phyloP scores from a whole-genome alignment of 2,888 invertebrate species.

The Caenorhabditis sinica region DNA sequence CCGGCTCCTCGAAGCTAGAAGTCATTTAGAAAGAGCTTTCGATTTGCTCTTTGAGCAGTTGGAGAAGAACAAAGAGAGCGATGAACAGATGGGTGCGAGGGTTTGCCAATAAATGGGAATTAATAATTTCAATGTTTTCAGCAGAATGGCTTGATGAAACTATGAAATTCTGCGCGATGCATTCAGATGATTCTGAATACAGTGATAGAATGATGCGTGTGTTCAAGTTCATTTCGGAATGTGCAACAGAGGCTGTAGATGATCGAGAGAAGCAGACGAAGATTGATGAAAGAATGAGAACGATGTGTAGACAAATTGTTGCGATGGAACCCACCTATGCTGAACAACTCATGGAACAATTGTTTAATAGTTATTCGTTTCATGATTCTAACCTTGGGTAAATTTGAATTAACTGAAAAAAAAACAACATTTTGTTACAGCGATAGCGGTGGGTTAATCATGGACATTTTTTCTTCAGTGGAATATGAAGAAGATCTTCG shows the following conservation, averaged over 20 bases:
- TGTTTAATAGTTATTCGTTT: slow-evolving; percentile 49
- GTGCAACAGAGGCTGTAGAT: slow-evolving; percentile 25
- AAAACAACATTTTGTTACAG: slow-evolving; percentile 36
- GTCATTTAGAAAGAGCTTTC: slow-evolving; percentile 74
- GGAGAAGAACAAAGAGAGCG: slow-evolving; percentile 41
- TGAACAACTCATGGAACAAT: slow-evolving; percentile 37
- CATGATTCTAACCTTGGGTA: slow-evolving; percentile 35
- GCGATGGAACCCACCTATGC: slow-evolving; percentile 61
- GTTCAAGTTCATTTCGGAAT: slow-evolving; percentile 53
- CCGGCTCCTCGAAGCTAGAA: slow-evolving; percentile 72
- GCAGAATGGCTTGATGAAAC: slow-evolving; percentile 67
- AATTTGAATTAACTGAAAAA: slow-evolving; percentile 1
- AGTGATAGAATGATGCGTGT: slow-evolving; percentile 71
- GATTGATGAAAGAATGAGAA: slow-evolving; percentile 44
- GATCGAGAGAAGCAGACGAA: slow-evolving; percentile 37
- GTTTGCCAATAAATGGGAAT: neutral
- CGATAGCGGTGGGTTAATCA: slow-evolving; percentile 46
- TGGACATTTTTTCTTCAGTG: slow-evolving; percentile 59
- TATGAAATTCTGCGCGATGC: slow-evolving; percentile 57
- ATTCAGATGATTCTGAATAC: slow-evolving; percentile 45
- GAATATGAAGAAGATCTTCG: slow-evolving; percentile 58
- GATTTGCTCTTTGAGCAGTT: slow-evolving; percentile 73
- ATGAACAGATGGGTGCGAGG: slow-evolving; percentile 21
- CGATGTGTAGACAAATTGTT: slow-evolving; percentile 55
- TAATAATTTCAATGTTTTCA: slow-evolving; percentile 22